Evolutionary conservation across 2,888 invertebrate species (phyloP), one percentile per base, ranked within the genome.

Genomic region (Drosophila neoperkinsi): DNA sequence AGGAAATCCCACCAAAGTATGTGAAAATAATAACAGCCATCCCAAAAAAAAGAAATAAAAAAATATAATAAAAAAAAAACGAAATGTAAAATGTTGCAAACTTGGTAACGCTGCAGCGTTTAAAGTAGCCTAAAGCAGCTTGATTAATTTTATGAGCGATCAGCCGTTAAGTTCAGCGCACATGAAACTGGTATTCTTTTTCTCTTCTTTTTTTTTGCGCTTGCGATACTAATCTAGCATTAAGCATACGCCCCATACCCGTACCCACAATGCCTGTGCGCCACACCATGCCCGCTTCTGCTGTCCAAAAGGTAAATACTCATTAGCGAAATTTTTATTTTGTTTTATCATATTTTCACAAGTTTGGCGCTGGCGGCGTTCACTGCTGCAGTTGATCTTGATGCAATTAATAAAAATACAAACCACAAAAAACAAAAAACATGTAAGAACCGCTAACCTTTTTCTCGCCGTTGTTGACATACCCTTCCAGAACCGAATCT

Each of bases 101-200:
- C 36, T 68, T 60, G 53, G 53, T 16, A 57, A 57, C 56, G 57
- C 51, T 76, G 72, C 76, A 72, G 73, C 67, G 78, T 87, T 81
- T 87, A 78, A 85, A 88, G 90, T 88, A 86, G 90, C 91, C 90
- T 89, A 85, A 91, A 91, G 91, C 90, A 91, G 91, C 91, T 92
- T 92, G 92, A 92, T 93, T 93, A 92, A 92, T 91, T 91, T 91
- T 92, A 91, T 92, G 93, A 91, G 92, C 92, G 92, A 92, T 92
- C 92, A 92, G 92, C 92, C 93, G 92, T 92, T 93, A 93, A 92
- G 86, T 92, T 93, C 86, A 77, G 88, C 88, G 88, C 86, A 89
- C 90, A 89, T 78, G 75, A 81, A 89, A 82, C 56, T 56, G 18
- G 55, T 25, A 36, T 38, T 55, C 55, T 18, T 25, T 18, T 28